These are phyloP conservation scores for Phlogophora meticulosa DNA, from an alignment of 2,888 invertebrate genomes.

Conservation along the genomic window DNA sequence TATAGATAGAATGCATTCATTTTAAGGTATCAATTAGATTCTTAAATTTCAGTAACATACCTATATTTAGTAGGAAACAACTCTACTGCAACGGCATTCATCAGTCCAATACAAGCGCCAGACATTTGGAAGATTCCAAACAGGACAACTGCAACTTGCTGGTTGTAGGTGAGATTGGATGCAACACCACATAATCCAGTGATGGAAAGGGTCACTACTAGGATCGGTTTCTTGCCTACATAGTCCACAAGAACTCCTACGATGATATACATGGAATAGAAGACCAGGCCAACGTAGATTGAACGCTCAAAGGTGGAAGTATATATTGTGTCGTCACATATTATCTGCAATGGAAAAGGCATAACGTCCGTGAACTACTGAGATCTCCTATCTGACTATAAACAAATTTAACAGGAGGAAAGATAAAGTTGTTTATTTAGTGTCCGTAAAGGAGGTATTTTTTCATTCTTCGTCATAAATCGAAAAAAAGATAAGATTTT, in stretches of 20 bases:
- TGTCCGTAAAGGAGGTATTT: too few relatives aligned
- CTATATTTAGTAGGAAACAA: slow-evolving; percentile 91
- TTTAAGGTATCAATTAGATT: too few relatives aligned
- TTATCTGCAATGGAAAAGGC: slow-evolving; percentile 68
- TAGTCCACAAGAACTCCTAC: slow-evolving; percentile 91
- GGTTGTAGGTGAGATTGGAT: slow-evolving; percentile 91
- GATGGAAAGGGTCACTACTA: slow-evolving; percentile 84
- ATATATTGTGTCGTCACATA: slow-evolving; percentile 91
- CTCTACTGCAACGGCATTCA: slow-evolving; percentile 91
- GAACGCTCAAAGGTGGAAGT: slow-evolving; percentile 92
- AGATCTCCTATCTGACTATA: too few relatives aligned
- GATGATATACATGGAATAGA: slow-evolving; percentile 92
- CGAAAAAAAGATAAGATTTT: too few relatives aligned
- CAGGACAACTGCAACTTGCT: slow-evolving; percentile 91
- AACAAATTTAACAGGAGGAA: too few relatives aligned
- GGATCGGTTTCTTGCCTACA: slow-evolving; percentile 90
- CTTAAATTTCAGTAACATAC: slow-evolving; percentile 68
- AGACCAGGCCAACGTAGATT: slow-evolving; percentile 92
- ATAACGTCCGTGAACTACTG: too few relatives aligned
- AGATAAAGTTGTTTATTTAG: too few relatives aligned
- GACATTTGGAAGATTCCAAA: slow-evolving; percentile 90
- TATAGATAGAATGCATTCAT: too few relatives aligned
- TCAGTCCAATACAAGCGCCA: slow-evolving; percentile 90
- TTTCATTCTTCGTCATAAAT: too few relatives aligned
- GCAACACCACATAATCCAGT: slow-evolving; percentile 91